Evolutionary conservation across 2,113 vertebrate species (phyloP), one percentile per base, ranked within the genome.

Genomic region (Pseudois nayaur): DNA sequence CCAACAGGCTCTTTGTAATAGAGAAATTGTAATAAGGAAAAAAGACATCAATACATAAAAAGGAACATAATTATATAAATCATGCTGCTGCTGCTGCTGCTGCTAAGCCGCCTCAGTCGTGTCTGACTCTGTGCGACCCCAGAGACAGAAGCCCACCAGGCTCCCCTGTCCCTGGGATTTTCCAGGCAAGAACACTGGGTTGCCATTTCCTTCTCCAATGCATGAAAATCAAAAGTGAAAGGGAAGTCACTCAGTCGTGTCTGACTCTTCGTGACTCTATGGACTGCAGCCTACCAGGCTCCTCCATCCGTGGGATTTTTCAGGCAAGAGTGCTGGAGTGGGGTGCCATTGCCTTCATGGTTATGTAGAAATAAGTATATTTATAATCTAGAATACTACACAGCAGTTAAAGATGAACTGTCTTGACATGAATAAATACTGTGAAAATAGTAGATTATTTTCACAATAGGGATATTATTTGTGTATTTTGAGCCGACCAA

Each of bases 201-300:
- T 57, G 55, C 21, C 54, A 9, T 55, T 55, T 55, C 54, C 54
- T 55, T 55, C 21, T 23, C 54, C 54, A 55, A 3, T 55, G 54
- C 19, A 9, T 55, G 19, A 8, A 55, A 55, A 3, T 9, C 19
- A 23, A 55, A 55, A 55, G 8, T 55, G 19, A 55, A 55, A 55
- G 21, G 8, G 21, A 55, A 55, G 55, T 57, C 23, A 6, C 55
- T 57, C 55, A 23, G 55, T 57, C 3, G 8, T 23, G 21, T 25
- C 55, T 2, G 8, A 57, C 55, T 57, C 21, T 23, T 25, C 0
- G 8, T 21, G 3, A 57, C 55, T 1, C 3, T 8, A 25, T 25
- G 55, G 3, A 57, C 9, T 10, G 55, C 23, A 57, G 55, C 55
- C 8, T 2, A 57, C 55, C 23, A 57, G 55, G 23, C 3, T 10